These are phyloP conservation scores for Ophion costatus DNA, from an alignment of 2,888 invertebrate species.

Conservation along the genomic window DNA sequence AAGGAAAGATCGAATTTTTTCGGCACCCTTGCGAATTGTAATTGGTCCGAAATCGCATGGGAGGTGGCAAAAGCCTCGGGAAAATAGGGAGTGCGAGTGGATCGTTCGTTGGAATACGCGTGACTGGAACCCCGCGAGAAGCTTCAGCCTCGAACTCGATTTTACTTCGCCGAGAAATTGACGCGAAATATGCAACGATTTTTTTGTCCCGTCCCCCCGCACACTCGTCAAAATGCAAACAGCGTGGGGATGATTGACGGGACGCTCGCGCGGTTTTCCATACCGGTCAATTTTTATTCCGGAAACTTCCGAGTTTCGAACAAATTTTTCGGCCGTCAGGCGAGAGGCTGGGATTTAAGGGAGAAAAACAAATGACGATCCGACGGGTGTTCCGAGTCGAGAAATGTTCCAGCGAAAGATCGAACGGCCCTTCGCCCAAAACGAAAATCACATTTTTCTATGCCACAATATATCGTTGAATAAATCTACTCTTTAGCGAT, in stretches of 20 bases:
- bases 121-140: constrained; percentile 27
- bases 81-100: constrained; percentile 35
- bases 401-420: not conserved
- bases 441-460: constrained; percentile 13
- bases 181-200: constrained; percentile 62
- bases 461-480: not conserved
- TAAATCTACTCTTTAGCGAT: constrained; percentile 47
- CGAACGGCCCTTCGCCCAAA: not conserved
- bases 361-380: no score
- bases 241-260: constrained; percentile 37
- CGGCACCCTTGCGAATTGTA: constrained; percentile 19
- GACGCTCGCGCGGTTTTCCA: constrained; percentile 18
- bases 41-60: constrained; percentile 51
- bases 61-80: constrained; percentile 53
- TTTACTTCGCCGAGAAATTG: constrained; percentile 27
- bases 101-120: constrained; percentile 44
- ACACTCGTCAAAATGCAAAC: constrained; percentile 48
- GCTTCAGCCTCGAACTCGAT: constrained; percentile 45
- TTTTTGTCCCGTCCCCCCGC: not conserved
- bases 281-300: constrained; percentile 27
- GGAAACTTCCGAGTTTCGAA: constrained; percentile 9
- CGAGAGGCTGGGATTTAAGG: no score
- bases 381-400: no score
- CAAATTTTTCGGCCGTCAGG: no score
- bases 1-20: not conserved